A percentile compares a stretch with the other conserved stretches of the same genome.
Evolutionary conservation across 2,113 vertebrate species (phyloP).

Genomic region (Sinocyclocheilus grahami): DNA sequence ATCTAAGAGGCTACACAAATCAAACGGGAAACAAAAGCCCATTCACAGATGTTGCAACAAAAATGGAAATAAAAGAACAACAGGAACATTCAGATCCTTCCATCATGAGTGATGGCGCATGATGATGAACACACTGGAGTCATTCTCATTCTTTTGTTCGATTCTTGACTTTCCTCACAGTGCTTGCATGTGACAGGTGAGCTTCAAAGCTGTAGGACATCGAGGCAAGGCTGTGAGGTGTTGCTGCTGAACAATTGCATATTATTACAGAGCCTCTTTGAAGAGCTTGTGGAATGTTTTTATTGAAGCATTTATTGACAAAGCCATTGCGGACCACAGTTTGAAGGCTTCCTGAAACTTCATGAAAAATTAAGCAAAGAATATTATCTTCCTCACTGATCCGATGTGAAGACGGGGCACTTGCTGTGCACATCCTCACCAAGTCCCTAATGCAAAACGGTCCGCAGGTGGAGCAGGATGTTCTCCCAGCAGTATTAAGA

Average conservation of each 20-base stretch:
- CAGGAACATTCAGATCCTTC: background rate
- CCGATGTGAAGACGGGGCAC: background rate
- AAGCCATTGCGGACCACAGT: background rate
- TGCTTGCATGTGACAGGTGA: background rate
- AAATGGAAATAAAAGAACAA: background rate
- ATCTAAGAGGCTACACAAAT: background rate
- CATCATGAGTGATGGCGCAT: slow-evolving; percentile 39
- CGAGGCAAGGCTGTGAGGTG: slow-evolving; percentile 20
- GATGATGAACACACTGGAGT: background rate
- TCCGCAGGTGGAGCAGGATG: background rate
- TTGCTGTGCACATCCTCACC: background rate
- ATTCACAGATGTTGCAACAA: background rate
- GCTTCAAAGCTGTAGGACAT: slow-evolving; percentile 29
- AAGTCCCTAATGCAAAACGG: background rate
- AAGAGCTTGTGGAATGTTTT: slow-evolving; percentile 27
- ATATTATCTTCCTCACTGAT: background rate
- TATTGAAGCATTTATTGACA: slow-evolving; percentile 8
- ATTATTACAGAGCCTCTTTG: slow-evolving; percentile 21
- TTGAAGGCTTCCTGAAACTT: background rate
- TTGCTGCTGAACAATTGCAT: slow-evolving; percentile 34
- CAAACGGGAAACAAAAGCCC: background rate
- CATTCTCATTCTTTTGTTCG: background rate
- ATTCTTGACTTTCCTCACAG: background rate
- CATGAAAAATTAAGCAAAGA: background rate
- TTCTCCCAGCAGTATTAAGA: slow-evolving; percentile 74